Evolutionary conservation across 2,797 vertebrate genomes (phyloP).

Genomic region (Cottoperca gobio): DNA sequence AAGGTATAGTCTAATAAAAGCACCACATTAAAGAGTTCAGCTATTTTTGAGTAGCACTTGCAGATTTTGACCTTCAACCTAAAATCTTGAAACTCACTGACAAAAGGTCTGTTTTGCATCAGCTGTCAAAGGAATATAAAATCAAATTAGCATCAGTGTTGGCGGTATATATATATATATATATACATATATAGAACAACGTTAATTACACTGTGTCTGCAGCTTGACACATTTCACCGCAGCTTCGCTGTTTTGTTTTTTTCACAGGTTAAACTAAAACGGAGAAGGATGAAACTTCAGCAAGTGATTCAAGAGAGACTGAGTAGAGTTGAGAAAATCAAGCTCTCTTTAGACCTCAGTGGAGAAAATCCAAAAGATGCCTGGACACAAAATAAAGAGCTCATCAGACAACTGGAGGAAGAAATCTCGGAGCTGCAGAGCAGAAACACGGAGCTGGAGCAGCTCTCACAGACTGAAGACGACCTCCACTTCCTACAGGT

Average conservation of each 20-base stretch:
- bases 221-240: neutral
- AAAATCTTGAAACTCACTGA: too few relatives aligned
- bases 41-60: neutral
- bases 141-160: neutral
- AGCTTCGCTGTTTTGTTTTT: neutral
- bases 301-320: constrained; percentile 55
- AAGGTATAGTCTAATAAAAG: constrained; percentile 54
- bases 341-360: neutral
- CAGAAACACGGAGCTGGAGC: constrained; percentile 53
- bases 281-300: constrained; percentile 47
- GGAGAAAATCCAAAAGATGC: constrained; percentile 8
- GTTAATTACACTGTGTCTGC: too few relatives aligned
- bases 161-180: too few relatives aligned
- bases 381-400: constrained; percentile 11
- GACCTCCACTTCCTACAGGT: constrained; percentile 72
- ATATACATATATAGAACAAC: too few relatives aligned
- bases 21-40: rapidly evolving
- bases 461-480: constrained; percentile 57
- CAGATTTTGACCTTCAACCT: neutral
- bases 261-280: constrained; percentile 58
- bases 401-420: constrained; percentile 52
- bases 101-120: neutral
- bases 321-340: constrained; percentile 36
- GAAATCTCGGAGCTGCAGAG: constrained; percentile 63
- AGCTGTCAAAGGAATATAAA: neutral